phyloP scores from a whole-genome alignment of 2,113 vertebrate species.

The Malaclemys terrapin region DNA sequence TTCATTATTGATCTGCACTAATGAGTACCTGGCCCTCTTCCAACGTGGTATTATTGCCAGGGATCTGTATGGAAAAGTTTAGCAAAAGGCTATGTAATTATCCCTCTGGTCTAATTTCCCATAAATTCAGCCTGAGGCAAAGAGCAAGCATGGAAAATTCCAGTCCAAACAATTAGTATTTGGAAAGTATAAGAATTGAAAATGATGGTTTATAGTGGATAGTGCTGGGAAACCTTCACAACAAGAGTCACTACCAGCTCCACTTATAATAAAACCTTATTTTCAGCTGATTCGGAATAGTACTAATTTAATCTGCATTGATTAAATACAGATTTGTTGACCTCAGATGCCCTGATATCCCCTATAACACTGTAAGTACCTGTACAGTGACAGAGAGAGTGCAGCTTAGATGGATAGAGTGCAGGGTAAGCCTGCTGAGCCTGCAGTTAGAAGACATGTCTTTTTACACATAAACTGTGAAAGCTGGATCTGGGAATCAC shows the following conservation, averaged over 20 bases:
- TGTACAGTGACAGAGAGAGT: background rate
- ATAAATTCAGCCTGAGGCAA: background rate
- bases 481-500: background rate
- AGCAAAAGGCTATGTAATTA: background rate
- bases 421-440: background rate
- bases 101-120: background rate
- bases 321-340: background rate
- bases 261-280: background rate
- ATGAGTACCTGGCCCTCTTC: background rate
- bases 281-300: slow-evolving; percentile 16
- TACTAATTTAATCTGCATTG: slow-evolving; percentile 13
- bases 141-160: slow-evolving; percentile 4
- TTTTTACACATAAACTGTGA: background rate
- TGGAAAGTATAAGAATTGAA: background rate
- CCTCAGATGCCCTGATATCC: background rate
- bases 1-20: background rate
- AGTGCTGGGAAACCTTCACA: background rate
- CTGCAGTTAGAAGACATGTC: background rate
- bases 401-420: background rate
- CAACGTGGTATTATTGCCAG: background rate
- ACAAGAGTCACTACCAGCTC: background rate
- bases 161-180: background rate
- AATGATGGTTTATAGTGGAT: slow-evolving; percentile 30
- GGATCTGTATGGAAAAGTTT: slow-evolving; percentile 4
- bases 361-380: background rate